A percentile compares a stretch with the other conserved stretches of the same genome.
phyloP scores from a whole-genome alignment of 2,888 invertebrate species.

The Stenotaenia linearis region DNA sequence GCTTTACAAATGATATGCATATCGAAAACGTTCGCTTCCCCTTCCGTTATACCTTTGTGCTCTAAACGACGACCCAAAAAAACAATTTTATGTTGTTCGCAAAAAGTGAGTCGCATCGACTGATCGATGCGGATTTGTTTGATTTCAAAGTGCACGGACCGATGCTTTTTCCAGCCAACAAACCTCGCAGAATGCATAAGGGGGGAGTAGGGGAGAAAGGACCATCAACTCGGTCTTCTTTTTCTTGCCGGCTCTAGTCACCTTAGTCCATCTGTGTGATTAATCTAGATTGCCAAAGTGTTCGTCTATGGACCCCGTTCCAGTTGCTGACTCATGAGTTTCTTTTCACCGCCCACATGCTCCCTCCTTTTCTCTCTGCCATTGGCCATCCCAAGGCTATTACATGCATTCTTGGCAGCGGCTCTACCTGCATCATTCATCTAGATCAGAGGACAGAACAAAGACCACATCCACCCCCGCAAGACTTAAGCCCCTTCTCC shows the following conservation, averaged over 20 bases:
- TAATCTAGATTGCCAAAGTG: slow-evolving; percentile 27
- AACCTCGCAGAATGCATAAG: neutral
- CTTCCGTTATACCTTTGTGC: neutral
- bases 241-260: slow-evolving; percentile 20
- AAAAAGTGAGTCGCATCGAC: neutral
- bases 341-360: slow-evolving; percentile 13
- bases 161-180: neutral
- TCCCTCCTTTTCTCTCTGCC: slow-evolving; percentile 12
- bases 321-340: slow-evolving; percentile 27
- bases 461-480: slow-evolving; percentile 27
- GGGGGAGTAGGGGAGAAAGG: neutral
- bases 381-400: slow-evolving; percentile 24
- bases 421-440: slow-evolving; percentile 30
- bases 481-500: slow-evolving; percentile 11
- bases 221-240: slow-evolving; percentile 14
- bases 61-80: no score
- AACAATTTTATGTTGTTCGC: neutral
- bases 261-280: slow-evolving; percentile 24
- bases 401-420: slow-evolving; percentile 29
- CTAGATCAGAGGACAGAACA: slow-evolving; percentile 28
- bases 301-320: slow-evolving; percentile 26
- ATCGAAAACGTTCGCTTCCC: neutral
- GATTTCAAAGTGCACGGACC: slow-evolving; percentile 12
- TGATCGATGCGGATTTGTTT: slow-evolving; percentile 28
- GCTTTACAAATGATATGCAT: slow-evolving; percentile 21